Evolutionary conservation across 2,113 vertebrate genomes (phyloP).

Genomic region (Pantherophis guttatus): DNA sequence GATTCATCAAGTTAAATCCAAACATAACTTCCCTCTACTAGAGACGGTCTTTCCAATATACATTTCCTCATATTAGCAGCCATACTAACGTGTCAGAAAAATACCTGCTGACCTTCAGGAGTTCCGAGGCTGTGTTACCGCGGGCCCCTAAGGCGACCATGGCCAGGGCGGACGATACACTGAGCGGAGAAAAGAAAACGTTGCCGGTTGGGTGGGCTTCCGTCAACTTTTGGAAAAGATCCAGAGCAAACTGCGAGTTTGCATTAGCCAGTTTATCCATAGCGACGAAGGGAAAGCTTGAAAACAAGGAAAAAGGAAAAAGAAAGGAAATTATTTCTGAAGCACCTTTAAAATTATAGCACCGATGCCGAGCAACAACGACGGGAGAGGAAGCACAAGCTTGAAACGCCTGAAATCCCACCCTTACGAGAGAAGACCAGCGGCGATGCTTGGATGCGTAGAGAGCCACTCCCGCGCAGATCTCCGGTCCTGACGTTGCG

Average conservation of each 20-base stretch:
- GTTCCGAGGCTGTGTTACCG: conserved; percentile 61
- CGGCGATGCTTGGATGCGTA: neutral
- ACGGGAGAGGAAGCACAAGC: neutral
- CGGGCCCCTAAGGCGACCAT: conserved; percentile 69
- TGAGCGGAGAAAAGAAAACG: conserved; percentile 71
- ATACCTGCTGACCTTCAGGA: conserved; percentile 63
- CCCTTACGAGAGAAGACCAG: neutral
- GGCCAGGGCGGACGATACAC: conserved; percentile 67
- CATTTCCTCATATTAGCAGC: neutral
- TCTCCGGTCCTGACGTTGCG: neutral
- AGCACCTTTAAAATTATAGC: neutral
- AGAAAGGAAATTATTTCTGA: neutral
- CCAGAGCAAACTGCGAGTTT: conserved; percentile 66
- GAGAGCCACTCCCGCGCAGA: neutral
- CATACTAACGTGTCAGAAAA: neutral
- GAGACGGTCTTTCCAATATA: no score
- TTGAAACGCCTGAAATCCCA: neutral
- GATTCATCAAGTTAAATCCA: no score
- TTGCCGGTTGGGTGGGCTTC: conserved; percentile 56
- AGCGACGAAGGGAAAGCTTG: conserved; percentile 33
- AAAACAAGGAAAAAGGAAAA: neutral
- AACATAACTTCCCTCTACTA: no score
- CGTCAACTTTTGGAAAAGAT: conserved; percentile 59
- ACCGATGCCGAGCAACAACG: neutral
- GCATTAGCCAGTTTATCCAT: conserved; percentile 68